Percentiles rank a stretch among this genome's conserved stretches.
Conservation (phyloP, 1,140 invertebrate genomes). For the Saxidomus purpurata region DNA sequence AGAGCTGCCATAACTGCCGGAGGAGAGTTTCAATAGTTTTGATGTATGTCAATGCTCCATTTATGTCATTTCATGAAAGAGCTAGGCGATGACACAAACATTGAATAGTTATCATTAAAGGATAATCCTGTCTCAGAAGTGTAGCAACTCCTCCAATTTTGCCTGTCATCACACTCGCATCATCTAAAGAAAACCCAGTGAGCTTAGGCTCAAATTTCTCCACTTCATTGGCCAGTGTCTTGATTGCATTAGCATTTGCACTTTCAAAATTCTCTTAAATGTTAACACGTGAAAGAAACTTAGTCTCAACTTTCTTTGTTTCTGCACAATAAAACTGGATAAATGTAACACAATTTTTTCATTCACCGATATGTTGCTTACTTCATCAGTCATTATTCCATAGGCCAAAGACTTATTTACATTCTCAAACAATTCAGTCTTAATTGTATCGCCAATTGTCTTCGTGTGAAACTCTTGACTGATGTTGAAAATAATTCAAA, state of each 20-base stretch:
- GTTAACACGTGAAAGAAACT: constrained; percentile 2
- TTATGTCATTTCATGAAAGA: constrained; percentile 64
- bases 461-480: constrained; percentile 3
- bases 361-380: not conserved
- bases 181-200: constrained; percentile 32
- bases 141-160: constrained; percentile 11
- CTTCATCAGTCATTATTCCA: constrained; percentile 16
- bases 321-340: constrained; percentile 6
- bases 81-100: constrained; percentile 68
- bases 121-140: not conserved
- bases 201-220: not conserved
- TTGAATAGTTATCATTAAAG: constrained; percentile 38
- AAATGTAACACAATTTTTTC: constrained; percentile 21
- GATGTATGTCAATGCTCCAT: constrained; percentile 53
- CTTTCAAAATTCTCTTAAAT: constrained; percentile 11
- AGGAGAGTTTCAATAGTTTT: constrained; percentile 55
- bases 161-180: constrained; percentile 35
- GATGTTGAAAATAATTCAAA: constrained; percentile 17
- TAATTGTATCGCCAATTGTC: constrained; percentile 22
- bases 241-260: constrained; percentile 24
- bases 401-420: not conserved
- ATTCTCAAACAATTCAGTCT: not conserved
- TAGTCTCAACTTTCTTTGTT: constrained; percentile 8
- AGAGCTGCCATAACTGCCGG: constrained; percentile 62
- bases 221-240: not conserved